These are phyloP conservation scores for Elmis aenea DNA, from an alignment of 2,888 invertebrate species.

Conservation along the genomic window DNA sequence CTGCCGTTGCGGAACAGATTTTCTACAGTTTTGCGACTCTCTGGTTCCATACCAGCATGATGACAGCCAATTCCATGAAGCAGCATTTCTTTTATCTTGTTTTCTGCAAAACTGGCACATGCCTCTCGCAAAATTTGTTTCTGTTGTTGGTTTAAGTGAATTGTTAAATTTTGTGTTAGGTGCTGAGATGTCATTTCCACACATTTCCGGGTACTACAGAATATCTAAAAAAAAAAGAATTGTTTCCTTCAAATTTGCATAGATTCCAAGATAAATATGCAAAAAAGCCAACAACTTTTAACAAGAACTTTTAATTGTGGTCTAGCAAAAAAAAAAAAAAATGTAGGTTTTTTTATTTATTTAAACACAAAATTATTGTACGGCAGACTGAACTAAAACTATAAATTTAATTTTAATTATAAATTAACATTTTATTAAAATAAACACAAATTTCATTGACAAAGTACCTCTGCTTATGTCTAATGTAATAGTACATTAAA, in stretches of 20 bases:
- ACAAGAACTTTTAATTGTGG: slow-evolving; percentile 1
- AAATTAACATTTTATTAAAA: too few species aligned
- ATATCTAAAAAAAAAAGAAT: slow-evolving; percentile 58
- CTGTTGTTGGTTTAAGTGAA: slow-evolving; percentile 48
- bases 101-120: slow-evolving; percentile 37
- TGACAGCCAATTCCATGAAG: slow-evolving; percentile 68
- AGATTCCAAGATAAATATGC: slow-evolving; percentile 11
- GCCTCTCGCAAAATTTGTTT: slow-evolving; percentile 48
- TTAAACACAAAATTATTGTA: too few species aligned
- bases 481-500: too few species aligned
- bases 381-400: too few species aligned
- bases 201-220: slow-evolving; percentile 73
- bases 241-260: too few species aligned
- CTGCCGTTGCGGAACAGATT: slow-evolving; percentile 59
- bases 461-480: too few species aligned
- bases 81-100: slow-evolving; percentile 48
- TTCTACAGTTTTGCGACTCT: slow-evolving; percentile 63
- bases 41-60: slow-evolving; percentile 67
- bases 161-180: slow-evolving; percentile 56
- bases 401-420: too few species aligned
- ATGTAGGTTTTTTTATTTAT: too few species aligned
- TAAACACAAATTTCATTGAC: too few species aligned
- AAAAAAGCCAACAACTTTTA: too few species aligned
- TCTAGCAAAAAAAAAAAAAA: slow-evolving; percentile 4
- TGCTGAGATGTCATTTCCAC: slow-evolving; percentile 64